Conservation (phyloP, 1,140 invertebrate species). For the Chelonus insularis region DNA sequence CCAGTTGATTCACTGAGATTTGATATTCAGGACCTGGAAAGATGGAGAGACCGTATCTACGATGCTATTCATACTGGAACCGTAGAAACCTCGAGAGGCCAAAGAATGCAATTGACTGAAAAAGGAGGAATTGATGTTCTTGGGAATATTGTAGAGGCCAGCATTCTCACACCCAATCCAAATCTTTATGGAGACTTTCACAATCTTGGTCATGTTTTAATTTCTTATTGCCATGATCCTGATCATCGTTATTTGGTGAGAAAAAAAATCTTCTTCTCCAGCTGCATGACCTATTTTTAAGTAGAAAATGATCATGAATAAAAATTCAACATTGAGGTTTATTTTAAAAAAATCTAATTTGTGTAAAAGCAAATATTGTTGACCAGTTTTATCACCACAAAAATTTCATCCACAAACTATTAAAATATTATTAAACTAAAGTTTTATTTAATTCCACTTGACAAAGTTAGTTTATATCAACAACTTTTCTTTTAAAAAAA, state of each 20-base stretch:
- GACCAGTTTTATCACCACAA: no score
- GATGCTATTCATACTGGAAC: constrained; percentile 73
- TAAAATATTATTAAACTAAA: no score
- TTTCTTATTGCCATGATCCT: constrained; percentile 74
- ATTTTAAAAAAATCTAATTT: neutral
- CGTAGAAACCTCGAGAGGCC: constrained; percentile 59
- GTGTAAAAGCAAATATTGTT: no score
- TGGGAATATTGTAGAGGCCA: constrained; percentile 78
- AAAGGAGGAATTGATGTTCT: constrained; percentile 76
- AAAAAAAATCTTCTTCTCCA: no score
- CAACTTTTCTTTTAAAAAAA: no score
- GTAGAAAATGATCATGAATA: neutral
- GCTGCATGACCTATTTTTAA: no score
- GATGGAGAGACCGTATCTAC: constrained; percentile 75
- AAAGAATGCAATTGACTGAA: constrained; percentile 65
- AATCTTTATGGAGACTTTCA: constrained; percentile 75
- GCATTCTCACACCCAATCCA: constrained; percentile 69
- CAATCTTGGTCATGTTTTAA: constrained; percentile 71
- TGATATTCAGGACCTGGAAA: constrained; percentile 71
- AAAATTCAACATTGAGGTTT: neutral
- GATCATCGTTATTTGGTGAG: constrained; percentile 71
- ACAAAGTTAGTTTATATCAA: no score
- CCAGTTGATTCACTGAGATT: constrained; percentile 68
- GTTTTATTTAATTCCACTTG: no score
- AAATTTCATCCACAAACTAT: no score